Evolutionary conservation across 2,797 vertebrate species (phyloP), one percentile per base, ranked within the genome.

Genomic region (Rhinichthys osculus): DNA sequence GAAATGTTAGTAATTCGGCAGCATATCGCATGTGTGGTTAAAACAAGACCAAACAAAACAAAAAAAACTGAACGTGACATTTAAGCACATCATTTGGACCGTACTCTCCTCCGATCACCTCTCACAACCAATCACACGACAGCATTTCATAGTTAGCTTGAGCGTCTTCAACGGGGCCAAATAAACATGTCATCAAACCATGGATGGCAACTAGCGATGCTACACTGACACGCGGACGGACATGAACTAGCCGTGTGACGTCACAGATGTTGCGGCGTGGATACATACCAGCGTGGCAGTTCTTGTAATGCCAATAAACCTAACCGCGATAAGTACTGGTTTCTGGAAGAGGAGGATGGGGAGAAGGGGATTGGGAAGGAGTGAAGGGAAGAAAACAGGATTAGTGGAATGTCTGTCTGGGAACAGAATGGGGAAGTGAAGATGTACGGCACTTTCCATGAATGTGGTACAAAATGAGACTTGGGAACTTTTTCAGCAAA

Each of bases 251-350:
- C 35, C n/a, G n/a, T 52, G 33, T 54, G 40, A 44, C 42, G 62
- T 69, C 40, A 81, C 78, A 66, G 62, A 71, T n/a, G 50, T n/a
- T 50, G 38, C 40, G 35, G 42, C 19, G 71, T 69, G 88, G 67
- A 97, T 98, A 98, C 97, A 96, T 98, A 98, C 97, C 97, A 95
- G 95, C 93, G 97, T 95, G 92, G 95, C 95, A 91, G 88, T 96
- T 96, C 94, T 96, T 93, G 93, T 95, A 96, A 98, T 97, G 96
- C 96, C 98, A 96, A 98, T 96, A 97, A 98, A 98, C 95, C 97
- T 98, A 98, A 99, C 96, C 91, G 97, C 97, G 96, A 98, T 98
- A 96, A 97, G 95, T 96, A 97, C 96, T 33, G 96, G 96, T 96
- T 97, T 99, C 97, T 98, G 95, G 95, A 94, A 95, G 96, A 91